Conservation (phyloP, 2,113 vertebrate genomes). For the Sturnus vulgaris region DNA sequence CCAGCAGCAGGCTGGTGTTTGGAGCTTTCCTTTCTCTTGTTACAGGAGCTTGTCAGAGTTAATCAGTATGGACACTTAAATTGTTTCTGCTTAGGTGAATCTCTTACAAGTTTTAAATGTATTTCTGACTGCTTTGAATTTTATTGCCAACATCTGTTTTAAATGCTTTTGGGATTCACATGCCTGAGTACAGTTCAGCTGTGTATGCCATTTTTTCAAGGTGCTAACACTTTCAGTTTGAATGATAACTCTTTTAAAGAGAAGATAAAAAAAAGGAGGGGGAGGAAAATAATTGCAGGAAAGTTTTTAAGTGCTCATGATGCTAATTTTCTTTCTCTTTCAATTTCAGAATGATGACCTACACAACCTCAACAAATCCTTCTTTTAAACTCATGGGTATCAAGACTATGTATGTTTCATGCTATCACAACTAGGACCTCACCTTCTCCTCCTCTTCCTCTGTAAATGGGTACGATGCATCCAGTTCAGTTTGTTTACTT, state of each 20-base stretch:
- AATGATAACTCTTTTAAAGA: background rate
- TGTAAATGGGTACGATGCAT: slow-evolving; percentile 80
- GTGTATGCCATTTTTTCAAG: background rate
- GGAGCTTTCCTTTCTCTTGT: background rate
- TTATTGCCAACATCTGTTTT: slow-evolving; percentile 51
- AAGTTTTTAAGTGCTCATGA: background rate
- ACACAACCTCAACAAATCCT: slow-evolving; percentile 77
- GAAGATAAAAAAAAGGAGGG: background rate
- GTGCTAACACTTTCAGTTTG: slow-evolving; percentile 1
- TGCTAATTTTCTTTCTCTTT: slow-evolving; percentile 53
- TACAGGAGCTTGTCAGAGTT: slow-evolving; percentile 8
- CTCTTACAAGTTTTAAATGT: slow-evolving; percentile 24
- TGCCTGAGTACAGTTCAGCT: slow-evolving; percentile 5
- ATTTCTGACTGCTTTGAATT: slow-evolving; percentile 36
- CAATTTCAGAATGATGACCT: slow-evolving; percentile 80
- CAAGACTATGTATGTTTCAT: slow-evolving; percentile 76
- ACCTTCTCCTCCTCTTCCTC: slow-evolving; percentile 67
- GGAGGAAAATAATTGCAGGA: background rate
- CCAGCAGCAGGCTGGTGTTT: background rate
- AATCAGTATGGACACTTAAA: slow-evolving; percentile 19
- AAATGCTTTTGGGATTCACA: slow-evolving; percentile 36
- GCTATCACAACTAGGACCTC: slow-evolving; percentile 83
- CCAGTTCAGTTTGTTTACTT: slow-evolving; percentile 84
- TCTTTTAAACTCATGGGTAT: slow-evolving; percentile 79
- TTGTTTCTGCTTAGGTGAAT: slow-evolving; percentile 60